Conservation (phyloP, 37 sponge, comb jelly and placozoan genomes). For the Axinella damicornis region DNA sequence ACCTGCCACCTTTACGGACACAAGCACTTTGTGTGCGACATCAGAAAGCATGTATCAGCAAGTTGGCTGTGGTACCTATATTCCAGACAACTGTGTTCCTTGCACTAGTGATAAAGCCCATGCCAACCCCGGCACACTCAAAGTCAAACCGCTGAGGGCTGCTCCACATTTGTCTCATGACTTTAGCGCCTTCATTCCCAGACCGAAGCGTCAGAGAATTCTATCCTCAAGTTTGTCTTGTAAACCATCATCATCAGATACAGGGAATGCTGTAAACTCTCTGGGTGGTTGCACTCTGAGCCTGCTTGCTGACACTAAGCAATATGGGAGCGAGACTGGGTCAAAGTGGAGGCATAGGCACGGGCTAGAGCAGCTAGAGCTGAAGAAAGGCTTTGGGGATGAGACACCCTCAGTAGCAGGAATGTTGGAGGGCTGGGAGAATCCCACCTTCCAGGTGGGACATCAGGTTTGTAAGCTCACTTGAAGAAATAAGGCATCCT, state of each 20-base stretch:
- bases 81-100: not conserved
- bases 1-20: too few relatives aligned
- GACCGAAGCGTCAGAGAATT: conserved; percentile 24
- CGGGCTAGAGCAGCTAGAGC: not conserved
- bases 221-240: not conserved
- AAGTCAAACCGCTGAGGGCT: conserved; percentile 16
- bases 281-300: too few relatives aligned
- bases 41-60: too few relatives aligned
- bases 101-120: too few relatives aligned
- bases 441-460: conserved; percentile 47
- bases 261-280: too few relatives aligned
- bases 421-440: conserved; percentile 44
- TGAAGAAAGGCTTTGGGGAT: not conserved
- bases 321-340: too few relatives aligned
- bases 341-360: not conserved
- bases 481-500: too few relatives aligned
- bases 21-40: too few relatives aligned
- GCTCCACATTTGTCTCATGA: conserved; percentile 51
- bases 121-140: not conserved
- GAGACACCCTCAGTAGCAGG: not conserved
- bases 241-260: too few relatives aligned
- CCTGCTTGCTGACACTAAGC: too few relatives aligned
- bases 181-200: conserved; percentile 34
- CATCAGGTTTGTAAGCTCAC: conserved; percentile 8
- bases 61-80: not conserved